Conservation (phyloP, 1,140 invertebrate species). For the Tetragnatha versicolor region DNA sequence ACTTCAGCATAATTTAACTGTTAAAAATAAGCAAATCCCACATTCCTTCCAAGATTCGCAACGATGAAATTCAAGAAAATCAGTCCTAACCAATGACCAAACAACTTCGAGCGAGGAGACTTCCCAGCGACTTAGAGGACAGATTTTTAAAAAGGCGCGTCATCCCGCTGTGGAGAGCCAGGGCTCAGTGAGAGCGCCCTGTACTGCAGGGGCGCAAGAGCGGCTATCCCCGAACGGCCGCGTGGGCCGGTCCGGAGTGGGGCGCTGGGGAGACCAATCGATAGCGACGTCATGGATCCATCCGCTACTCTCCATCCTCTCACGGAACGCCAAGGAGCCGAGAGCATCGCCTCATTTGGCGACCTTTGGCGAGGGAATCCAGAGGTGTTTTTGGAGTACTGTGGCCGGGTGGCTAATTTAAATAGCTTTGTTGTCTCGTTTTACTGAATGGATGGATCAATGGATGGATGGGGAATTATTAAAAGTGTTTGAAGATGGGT, state of each 20-base stretch:
- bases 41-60: too few relatives aligned
- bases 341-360: background rate
- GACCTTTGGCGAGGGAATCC: background rate
- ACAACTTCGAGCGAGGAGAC: background rate
- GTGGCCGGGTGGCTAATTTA: background rate
- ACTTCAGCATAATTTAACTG: too few relatives aligned
- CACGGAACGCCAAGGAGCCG: background rate
- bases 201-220: background rate
- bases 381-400: too few relatives aligned
- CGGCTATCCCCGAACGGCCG: slow-evolving; percentile 35
- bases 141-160: background rate
- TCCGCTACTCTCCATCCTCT: slow-evolving; percentile 42
- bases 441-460: background rate
- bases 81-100: background rate
- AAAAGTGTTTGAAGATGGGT: too few relatives aligned
- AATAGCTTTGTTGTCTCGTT: background rate
- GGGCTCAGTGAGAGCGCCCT: slow-evolving; percentile 3
- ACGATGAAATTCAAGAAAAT: background rate
- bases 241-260: slow-evolving; percentile 37
- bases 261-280: slow-evolving; percentile 38
- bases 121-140: background rate
- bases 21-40: too few relatives aligned
- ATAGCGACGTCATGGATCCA: slow-evolving; percentile 44
- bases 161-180: background rate
- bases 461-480: too few relatives aligned